A percentile compares a stretch with the other conserved stretches of the same genome.
Conservation (phyloP, 2,888 invertebrate species). For the Ophioninae sp. region DNA sequence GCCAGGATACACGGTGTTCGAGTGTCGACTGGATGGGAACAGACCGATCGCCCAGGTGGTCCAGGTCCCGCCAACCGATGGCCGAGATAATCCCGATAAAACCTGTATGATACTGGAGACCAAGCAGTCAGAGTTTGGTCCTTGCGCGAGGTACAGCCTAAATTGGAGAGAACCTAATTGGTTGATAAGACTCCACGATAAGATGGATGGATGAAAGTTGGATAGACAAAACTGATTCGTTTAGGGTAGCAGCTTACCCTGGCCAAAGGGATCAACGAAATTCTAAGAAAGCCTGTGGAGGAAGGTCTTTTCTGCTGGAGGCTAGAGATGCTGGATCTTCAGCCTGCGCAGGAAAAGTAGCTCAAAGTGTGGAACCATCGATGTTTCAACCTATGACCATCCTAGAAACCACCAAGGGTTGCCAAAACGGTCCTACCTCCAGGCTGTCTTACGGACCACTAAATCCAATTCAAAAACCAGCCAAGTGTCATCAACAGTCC, state of each 20-base stretch:
- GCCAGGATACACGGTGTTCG: conserved; percentile 68
- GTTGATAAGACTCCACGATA: background rate
- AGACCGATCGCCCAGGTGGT: conserved; percentile 69
- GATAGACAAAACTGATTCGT: background rate
- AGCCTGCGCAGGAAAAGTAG: conserved; percentile 51
- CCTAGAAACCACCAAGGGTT: conserved; percentile 46
- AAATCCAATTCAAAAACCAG: background rate
- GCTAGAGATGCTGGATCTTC: conserved; percentile 57
- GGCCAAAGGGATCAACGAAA: conserved; percentile 13
- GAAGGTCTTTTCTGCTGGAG: conserved; percentile 61
- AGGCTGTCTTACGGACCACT: conserved; percentile 53
- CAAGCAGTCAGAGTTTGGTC: conserved; percentile 62
- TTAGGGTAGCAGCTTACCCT: conserved; percentile 59
- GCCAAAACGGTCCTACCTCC: conserved; percentile 52
- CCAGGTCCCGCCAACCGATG: conserved; percentile 65
- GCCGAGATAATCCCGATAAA: conserved; percentile 48
- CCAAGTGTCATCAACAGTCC: conserved; percentile 34
- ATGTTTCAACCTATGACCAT: conserved; percentile 17
- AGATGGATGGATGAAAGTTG: background rate
- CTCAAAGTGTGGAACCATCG: conserved; percentile 13
- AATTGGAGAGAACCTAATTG: background rate
- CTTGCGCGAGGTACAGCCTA: conserved; percentile 64
- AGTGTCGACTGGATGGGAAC: conserved; percentile 70
- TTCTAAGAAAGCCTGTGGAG: background rate
- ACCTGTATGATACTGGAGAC: conserved; percentile 63